These are phyloP conservation scores for Collichthys lucidus DNA, from an alignment of 2,113 vertebrate genomes.

Conservation along the genomic window DNA sequence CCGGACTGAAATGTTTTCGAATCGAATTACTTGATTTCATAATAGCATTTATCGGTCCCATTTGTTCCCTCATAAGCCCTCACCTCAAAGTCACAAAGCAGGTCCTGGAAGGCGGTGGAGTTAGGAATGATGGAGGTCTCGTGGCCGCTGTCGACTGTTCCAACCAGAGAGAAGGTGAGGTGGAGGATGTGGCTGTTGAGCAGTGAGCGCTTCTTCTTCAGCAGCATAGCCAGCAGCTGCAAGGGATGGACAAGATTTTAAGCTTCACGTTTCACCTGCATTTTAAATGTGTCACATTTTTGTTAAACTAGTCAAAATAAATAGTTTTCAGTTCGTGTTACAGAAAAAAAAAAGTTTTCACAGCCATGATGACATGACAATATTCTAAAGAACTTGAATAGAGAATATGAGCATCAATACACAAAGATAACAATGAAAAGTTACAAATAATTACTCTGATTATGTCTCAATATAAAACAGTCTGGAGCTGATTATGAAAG, in stretches of 20 bases:
- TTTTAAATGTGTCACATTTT: background rate
- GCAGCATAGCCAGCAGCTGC: slow-evolving; percentile 95
- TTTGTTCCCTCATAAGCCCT: background rate
- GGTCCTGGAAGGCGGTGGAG: slow-evolving; percentile 97
- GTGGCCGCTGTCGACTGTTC: slow-evolving; percentile 96
- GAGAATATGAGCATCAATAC: too few relatives aligned
- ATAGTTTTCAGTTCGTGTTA: background rate
- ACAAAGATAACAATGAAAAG: too few relatives aligned
- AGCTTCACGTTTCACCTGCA: accelerated
- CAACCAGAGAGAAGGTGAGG: slow-evolving; percentile 97
- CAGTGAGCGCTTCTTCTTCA: slow-evolving; percentile 96
- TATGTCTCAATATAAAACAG: too few relatives aligned
- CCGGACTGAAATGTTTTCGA: background rate
- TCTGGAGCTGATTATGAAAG: too few relatives aligned
- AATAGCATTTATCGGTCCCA: background rate
- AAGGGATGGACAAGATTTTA: accelerated
- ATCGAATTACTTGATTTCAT: background rate
- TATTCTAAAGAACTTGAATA: background rate
- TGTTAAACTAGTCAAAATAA: background rate
- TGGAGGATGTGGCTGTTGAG: slow-evolving; percentile 99
- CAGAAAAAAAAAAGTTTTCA: background rate
- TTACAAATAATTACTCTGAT: too few relatives aligned
- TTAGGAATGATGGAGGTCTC: slow-evolving; percentile 99
- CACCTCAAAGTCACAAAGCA: slow-evolving; percentile 99
- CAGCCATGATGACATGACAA: background rate